Conservation (phyloP, 2,888 invertebrate species). For the Branchipolynoe longqiensis region DNA sequence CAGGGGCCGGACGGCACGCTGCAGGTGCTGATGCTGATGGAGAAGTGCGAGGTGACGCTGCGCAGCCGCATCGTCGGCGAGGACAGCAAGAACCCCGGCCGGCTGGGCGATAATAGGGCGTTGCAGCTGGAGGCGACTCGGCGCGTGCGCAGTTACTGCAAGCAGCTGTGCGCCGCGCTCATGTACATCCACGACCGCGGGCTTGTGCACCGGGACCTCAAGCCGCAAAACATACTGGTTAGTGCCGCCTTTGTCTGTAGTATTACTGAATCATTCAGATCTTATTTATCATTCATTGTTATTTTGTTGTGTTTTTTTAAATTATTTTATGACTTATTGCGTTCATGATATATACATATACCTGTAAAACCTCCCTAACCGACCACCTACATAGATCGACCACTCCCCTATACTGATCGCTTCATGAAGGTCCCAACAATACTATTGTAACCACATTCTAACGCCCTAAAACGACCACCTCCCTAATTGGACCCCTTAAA, state of each 20-base stretch:
- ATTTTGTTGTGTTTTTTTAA: no score
- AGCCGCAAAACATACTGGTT: conserved; percentile 77
- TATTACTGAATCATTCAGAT: no score
- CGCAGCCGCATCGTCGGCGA: conserved; percentile 67
- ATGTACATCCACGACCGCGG: conserved; percentile 73
- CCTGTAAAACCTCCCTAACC: no score
- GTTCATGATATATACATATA: no score
- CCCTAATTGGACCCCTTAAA: no score
- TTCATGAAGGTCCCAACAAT: no score
- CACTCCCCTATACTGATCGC: no score
- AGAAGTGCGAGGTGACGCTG: conserved; percentile 73
- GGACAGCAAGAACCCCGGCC: conserved; percentile 66
- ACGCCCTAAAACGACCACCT: no score
- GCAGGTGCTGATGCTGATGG: conserved; percentile 74
- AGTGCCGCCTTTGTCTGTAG: conserved; percentile 56
- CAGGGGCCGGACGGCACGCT: conserved; percentile 53
- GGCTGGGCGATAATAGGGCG: conserved; percentile 62
- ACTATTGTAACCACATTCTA: no score
- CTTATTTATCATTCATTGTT: no score
- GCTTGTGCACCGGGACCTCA: conserved; percentile 77
- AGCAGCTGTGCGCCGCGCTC: conserved; percentile 65
- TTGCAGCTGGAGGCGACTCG: conserved; percentile 68
- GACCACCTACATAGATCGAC: no score
- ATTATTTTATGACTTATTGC: no score
- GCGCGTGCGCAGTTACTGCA: conserved; percentile 72